Evolutionary conservation across 92 coral and sea anemone genomes (phyloP).

Genomic region (Siderastrea siderea): DNA sequence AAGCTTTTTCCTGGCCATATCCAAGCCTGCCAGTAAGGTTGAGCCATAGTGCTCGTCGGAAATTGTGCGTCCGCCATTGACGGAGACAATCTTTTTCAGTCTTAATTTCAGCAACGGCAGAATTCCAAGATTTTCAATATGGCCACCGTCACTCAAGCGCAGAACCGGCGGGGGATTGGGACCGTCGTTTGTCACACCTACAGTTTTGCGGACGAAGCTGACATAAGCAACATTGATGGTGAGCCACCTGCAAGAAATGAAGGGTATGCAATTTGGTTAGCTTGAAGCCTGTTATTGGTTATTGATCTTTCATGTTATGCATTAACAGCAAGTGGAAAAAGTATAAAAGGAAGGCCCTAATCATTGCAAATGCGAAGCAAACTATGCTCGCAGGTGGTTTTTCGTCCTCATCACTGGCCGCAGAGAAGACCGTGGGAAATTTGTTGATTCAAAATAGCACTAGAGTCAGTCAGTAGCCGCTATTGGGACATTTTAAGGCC

Average conservation of each 20-base stretch:
- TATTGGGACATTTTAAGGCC: too few relatives aligned
- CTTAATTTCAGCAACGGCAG: constrained; percentile 62
- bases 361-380: too few relatives aligned
- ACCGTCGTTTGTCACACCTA: constrained; percentile 40
- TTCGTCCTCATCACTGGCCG: too few relatives aligned
- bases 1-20: constrained; percentile 85
- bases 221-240: constrained; percentile 82
- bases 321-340: too few relatives aligned
- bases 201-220: constrained; percentile 76
- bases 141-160: constrained; percentile 78
- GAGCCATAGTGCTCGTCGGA: constrained; percentile 50
- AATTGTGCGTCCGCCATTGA: constrained; percentile 73
- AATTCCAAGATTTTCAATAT: constrained; percentile 75
- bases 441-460: too few relatives aligned
- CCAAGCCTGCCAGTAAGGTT: constrained; percentile 49
- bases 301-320: too few relatives aligned
- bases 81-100: constrained; percentile 74
- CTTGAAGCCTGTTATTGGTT: neutral
- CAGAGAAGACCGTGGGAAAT: too few relatives aligned
- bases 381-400: too few relatives aligned
- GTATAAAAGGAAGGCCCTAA: too few relatives aligned
- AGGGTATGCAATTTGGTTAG: neutral
- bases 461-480: too few relatives aligned
- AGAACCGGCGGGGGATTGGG: constrained; percentile 79
- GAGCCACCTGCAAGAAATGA: constrained; percentile 77